Conservation (phyloP, 2,113 vertebrate genomes). For the Paraplagusia blochii region DNA sequence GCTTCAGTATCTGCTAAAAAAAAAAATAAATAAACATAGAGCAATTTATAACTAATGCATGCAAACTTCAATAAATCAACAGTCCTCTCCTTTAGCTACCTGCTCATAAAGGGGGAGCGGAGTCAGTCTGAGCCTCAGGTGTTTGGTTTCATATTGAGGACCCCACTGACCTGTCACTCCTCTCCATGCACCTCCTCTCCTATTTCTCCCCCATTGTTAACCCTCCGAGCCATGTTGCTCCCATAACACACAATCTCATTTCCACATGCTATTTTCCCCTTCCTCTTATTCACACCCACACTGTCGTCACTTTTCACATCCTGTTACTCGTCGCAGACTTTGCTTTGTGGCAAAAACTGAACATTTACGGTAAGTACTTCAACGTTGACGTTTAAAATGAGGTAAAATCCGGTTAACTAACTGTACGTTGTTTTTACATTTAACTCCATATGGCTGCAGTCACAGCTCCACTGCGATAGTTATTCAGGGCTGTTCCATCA, state of each 20-base stretch:
- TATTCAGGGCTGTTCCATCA: background rate
- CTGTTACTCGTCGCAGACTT: conserved; percentile 3
- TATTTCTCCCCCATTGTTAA: conserved; percentile 24
- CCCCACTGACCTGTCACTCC: conserved; percentile 35
- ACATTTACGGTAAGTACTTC: no score
- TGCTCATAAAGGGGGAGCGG: conserved; percentile 5
- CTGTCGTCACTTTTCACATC: conserved; percentile 15
- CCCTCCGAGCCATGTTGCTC: conserved; percentile 20
- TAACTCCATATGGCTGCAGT: background rate
- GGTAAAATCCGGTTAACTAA: no score
- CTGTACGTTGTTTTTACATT: background rate
- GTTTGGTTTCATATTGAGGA: conserved; percentile 30
- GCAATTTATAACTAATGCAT: conserved; percentile 3
- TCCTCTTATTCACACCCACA: background rate
- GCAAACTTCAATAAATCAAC: conserved; percentile 16
- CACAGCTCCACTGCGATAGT: background rate
- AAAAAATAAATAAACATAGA: background rate
- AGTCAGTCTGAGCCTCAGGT: conserved; percentile 30
- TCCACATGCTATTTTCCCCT: conserved; percentile 17
- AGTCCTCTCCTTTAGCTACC: background rate
- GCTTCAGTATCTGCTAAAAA: no score
- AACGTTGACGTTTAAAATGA: no score
- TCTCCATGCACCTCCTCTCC: background rate
- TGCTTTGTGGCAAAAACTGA: no score
- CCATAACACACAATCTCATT: conserved; percentile 28